These are phyloP conservation scores for Bubo blakistoni DNA, from an alignment of 2,113 vertebrate genomes.

Conservation along the genomic window DNA sequence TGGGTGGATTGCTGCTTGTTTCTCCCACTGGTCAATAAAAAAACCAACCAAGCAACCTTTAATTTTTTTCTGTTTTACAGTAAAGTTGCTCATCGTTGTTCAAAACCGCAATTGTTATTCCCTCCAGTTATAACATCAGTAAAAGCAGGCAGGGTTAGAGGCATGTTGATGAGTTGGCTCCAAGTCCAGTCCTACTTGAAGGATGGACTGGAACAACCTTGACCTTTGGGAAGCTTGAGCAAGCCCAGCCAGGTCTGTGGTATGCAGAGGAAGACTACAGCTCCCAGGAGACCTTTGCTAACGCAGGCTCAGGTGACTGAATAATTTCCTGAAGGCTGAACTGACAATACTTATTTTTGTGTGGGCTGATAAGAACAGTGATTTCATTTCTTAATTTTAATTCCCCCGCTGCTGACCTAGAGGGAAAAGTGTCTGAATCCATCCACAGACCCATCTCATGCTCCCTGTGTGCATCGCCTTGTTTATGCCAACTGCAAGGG, in stretches of 20 bases:
- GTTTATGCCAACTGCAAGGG: neutral
- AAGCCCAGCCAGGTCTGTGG: neutral
- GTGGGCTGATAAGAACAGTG: neutral
- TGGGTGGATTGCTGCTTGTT: neutral
- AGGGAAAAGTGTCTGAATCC: neutral
- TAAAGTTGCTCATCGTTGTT: neutral
- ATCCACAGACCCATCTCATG: neutral
- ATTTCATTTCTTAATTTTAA: neutral
- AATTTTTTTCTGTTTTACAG: neutral
- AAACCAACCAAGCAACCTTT: neutral
- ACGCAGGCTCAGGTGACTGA: too few relatives aligned
- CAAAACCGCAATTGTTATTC: neutral
- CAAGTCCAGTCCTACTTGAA: neutral
- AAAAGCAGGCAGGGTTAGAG: neutral
- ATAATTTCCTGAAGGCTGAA: neutral
- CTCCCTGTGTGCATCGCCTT: neutral
- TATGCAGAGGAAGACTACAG: neutral
- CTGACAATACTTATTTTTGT: neutral
- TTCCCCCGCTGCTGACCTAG: neutral
- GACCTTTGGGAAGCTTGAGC: neutral
- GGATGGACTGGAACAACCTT: neutral
- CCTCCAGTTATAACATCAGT: neutral
- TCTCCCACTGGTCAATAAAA: neutral
- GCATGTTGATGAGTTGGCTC: neutral
- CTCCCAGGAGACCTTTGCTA: neutral